Evolutionary conservation across 2,113 vertebrate species (phyloP).

Genomic region (Sylvietta virens): DNA sequence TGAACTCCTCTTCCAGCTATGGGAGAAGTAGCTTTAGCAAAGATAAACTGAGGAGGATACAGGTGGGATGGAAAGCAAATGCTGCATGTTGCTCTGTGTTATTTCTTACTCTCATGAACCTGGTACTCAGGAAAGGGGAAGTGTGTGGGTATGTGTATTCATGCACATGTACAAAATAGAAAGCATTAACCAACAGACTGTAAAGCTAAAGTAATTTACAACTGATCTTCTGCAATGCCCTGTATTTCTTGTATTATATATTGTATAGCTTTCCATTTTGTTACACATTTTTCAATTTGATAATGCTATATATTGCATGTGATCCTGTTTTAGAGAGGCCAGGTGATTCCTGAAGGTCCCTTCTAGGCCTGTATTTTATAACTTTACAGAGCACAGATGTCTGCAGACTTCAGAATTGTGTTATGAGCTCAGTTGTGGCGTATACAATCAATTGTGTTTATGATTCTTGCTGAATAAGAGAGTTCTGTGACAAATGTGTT

Average conservation of each 20-base stretch:
- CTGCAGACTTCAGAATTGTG: background rate
- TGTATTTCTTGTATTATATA: background rate
- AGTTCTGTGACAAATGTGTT: background rate
- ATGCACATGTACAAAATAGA: background rate
- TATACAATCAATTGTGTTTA: background rate
- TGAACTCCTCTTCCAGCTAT: background rate
- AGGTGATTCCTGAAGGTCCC: background rate
- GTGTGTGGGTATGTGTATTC: background rate
- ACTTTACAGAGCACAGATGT: background rate
- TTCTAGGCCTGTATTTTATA: background rate
- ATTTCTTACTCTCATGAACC: background rate
- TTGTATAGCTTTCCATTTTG: conserved; percentile 33
- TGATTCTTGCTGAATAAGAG: background rate
- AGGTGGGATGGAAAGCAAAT: background rate
- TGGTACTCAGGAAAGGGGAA: background rate
- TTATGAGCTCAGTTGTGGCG: background rate
- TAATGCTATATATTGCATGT: background rate
- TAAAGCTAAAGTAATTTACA: background rate
- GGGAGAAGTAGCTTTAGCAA: background rate
- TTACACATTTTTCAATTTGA: background rate
- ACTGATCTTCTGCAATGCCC: background rate
- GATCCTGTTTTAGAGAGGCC: background rate
- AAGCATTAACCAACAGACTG: background rate
- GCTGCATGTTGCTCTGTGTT: background rate
- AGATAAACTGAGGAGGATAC: background rate